phyloP scores from a whole-genome alignment of 53 echinoderm and acorn worm species.

The Arbacia lixula region DNA sequence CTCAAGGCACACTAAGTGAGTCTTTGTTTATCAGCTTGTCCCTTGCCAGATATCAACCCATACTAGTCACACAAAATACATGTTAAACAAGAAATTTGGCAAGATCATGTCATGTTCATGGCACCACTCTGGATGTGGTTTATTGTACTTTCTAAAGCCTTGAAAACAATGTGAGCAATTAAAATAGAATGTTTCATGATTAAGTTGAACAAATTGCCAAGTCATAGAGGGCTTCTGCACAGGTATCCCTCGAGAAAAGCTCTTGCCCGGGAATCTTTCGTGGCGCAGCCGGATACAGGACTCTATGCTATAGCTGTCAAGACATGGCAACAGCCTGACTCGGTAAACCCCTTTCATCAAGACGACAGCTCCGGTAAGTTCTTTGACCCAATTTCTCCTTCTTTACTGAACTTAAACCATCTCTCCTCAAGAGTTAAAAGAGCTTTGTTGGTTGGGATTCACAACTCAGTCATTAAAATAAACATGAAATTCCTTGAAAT shows the following conservation, averaged over 20 bases:
- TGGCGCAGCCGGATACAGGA: background rate
- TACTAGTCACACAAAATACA: too few species aligned
- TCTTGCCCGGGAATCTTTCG: background rate
- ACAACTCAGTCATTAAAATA: too few species aligned
- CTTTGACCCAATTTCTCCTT: constrained; percentile 22
- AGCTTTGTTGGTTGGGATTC: too few species aligned
- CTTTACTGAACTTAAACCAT: too few species aligned
- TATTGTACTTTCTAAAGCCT: background rate
- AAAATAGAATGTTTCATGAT: background rate
- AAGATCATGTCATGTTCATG: too few species aligned
- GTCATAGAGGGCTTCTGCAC: background rate
- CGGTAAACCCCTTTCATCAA: constrained; percentile 20
- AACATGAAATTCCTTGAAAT: too few species aligned
- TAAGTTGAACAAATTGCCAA: constrained; percentile 4
- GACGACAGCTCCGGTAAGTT: background rate
- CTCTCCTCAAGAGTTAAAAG: too few species aligned
- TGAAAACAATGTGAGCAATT: background rate
- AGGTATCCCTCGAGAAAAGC: background rate
- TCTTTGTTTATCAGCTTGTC: too few species aligned
- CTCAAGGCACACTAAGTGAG: too few species aligned
- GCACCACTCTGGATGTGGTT: too few species aligned
- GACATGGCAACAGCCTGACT: constrained; percentile 6
- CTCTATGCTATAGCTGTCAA: constrained; percentile 37
- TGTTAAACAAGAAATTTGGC: too few species aligned
- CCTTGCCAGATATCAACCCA: too few species aligned